A percentile compares a stretch with the other conserved stretches of the same genome.
Evolutionary conservation across 2,797 vertebrate genomes (phyloP).

Genomic region (Myoxocephalus aenaeus): DNA sequence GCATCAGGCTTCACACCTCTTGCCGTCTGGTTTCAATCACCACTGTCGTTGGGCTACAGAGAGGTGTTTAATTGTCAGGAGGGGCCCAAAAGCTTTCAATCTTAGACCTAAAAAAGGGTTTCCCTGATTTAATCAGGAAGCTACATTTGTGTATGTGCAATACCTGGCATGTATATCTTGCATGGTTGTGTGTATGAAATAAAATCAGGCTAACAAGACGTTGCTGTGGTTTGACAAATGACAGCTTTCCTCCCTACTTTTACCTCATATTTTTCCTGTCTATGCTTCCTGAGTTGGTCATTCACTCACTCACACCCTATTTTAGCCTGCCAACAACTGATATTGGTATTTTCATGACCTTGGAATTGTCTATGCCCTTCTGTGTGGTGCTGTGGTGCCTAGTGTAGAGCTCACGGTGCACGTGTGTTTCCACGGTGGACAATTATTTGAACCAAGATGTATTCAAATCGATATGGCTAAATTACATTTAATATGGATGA

Average conservation of each 20-base stretch:
- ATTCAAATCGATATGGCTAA: background rate
- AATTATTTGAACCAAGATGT: background rate
- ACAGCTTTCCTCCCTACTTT: constrained; percentile 39
- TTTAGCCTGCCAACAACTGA: too few species aligned
- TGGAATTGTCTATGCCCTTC: background rate
- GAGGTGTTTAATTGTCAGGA: constrained; percentile 61
- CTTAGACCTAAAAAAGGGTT: constrained; percentile 45
- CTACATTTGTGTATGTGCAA: constrained; percentile 15
- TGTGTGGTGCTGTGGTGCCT: background rate
- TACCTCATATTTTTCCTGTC: constrained; percentile 33
- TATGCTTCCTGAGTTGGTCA: too few species aligned
- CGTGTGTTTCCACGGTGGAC: background rate
- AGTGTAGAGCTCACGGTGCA: background rate
- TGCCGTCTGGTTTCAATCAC: constrained; percentile 52
- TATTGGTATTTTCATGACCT: background rate
- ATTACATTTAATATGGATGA: background rate
- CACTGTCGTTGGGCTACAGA: constrained; percentile 19
- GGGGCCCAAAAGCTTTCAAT: constrained; percentile 24
- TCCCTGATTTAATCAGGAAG: constrained; percentile 21
- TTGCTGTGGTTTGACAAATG: constrained; percentile 51
- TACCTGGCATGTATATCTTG: constrained; percentile 8
- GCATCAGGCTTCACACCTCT: constrained; percentile 4
- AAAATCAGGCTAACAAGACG: constrained; percentile 43
- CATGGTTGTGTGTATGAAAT: constrained; percentile 18
- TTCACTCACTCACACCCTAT: too few species aligned